Base-by-base conservation (phyloP, 2,888 invertebrate genomes). In the Pegoplata infirma region DNA sequence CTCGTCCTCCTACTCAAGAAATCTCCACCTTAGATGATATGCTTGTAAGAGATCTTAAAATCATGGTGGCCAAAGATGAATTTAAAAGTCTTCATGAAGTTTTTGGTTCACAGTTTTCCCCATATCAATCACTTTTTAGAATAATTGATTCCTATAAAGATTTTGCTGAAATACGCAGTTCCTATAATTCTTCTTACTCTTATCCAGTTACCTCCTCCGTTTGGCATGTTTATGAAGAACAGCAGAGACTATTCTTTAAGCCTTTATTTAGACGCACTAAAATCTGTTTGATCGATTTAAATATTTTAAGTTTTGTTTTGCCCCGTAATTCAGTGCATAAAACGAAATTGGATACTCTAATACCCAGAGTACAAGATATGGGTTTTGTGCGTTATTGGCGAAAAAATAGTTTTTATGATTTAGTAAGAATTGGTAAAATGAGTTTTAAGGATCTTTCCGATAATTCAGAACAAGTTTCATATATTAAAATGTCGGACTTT, bases 181-280 rank as follows among this genome's bases (percentile, higher is more conserved):
- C 77, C 0, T 76, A 81, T 10, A 76, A 81, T 44, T 76, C 71
- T 0, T 74, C 72, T 36, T 82, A 68, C 28, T 81, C 81, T 0
- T 83, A 82, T 61, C 75, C 80, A 8, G 81, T 82, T 14, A 83
- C 80, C n/a, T 77, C 69, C 14, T 55, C 68, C 0, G 81, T 81
- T n/a, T 81, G 81, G 81, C n/a, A 76, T 58, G 76, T 82, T 6
- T 69, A 81, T 44, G 46, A 75, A 19, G 75, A 77, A 5, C 81
- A 80, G 16, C 83, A 83, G 19, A 76, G 72, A 8, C 23, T 80
- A 0, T 82, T 81, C 21, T 46, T 78, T 5, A 68, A 71, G 4
- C 80, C 80, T 1, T 12, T 82, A 3, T 82, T 83, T 56, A 80
- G 76, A 1, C 74, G 63, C 12, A 73, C 77, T 0, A 51, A 78